phyloP scores from a whole-genome alignment of 2,888 invertebrate species.

The Agonopterix arenella region DNA sequence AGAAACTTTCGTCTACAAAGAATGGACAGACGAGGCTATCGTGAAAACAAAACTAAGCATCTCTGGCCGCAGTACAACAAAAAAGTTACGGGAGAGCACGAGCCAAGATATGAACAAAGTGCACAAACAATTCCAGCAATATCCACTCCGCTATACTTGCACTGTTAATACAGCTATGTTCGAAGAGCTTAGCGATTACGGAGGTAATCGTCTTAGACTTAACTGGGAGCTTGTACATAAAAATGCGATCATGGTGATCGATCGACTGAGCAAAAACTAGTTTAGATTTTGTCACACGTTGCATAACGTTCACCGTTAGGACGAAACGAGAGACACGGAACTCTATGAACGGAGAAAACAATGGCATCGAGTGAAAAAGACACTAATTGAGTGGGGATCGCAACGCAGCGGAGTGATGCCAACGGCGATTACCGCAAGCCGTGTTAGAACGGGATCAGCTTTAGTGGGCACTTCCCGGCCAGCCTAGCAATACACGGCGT shows the following conservation, averaged over 20 bases:
- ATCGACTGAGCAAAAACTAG: constrained; percentile 31
- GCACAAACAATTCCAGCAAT: constrained; percentile 29
- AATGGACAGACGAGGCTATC: constrained; percentile 25
- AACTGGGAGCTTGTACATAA: constrained; percentile 23
- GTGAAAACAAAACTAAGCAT: constrained; percentile 37
- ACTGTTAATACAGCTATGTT: constrained; percentile 11
- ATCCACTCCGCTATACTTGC: constrained; percentile 16
- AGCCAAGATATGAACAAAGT: constrained; percentile 27
- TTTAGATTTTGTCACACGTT: constrained; percentile 38
- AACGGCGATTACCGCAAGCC: constrained; percentile 52
- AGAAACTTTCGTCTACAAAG: constrained; percentile 35
- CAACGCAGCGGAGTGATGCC: constrained; percentile 31
- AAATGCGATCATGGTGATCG: constrained; percentile 33
- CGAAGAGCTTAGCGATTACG: constrained; percentile 14
- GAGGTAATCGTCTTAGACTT: constrained; percentile 22
- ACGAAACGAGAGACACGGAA: constrained; percentile 28
- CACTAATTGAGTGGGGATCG: constrained; percentile 36
- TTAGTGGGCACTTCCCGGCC: constrained; percentile 42
- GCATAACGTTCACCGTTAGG: constrained; percentile 49
- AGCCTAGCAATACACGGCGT: constrained; percentile 25
- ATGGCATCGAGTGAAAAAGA: constrained; percentile 42
- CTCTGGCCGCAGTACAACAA: constrained; percentile 23
- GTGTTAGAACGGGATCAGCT: constrained; percentile 54
- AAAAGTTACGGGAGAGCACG: constrained; percentile 31
- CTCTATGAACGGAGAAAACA: constrained; percentile 39